Percentiles rank a stretch among this genome's conserved stretches.
Evolutionary conservation across 2,888 invertebrate genomes (phyloP).

Genomic region (Drosophila anomelani): DNA sequence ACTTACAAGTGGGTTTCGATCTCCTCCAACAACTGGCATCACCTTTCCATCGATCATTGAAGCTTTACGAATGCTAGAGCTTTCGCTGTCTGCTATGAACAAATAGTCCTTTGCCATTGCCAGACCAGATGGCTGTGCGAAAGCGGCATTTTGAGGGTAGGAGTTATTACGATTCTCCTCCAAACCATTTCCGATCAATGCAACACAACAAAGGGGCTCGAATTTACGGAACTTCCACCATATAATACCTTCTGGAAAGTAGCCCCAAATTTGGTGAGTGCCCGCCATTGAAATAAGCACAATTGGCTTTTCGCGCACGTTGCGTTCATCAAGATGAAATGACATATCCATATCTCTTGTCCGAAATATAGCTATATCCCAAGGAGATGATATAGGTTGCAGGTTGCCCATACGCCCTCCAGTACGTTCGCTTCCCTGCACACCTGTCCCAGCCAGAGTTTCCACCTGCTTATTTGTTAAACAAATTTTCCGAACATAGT

Average conservation of each 20-base stretch:
- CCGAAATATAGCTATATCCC: constrained; percentile 92
- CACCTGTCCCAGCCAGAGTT: constrained; percentile 90
- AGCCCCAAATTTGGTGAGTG: constrained; percentile 96
- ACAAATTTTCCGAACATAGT: constrained; percentile 92
- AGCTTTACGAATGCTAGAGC: constrained; percentile 92
- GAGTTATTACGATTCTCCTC: constrained; percentile 97
- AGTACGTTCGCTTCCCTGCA: constrained; percentile 83
- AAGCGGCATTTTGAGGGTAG: constrained; percentile 94
- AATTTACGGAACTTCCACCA: constrained; percentile 91
- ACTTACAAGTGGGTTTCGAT: constrained; percentile 91
- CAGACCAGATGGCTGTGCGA: constrained; percentile 97
- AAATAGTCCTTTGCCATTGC: constrained; percentile 88
- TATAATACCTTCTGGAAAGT: constrained; percentile 91
- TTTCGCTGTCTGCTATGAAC: too few relatives aligned
- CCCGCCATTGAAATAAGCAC: too few relatives aligned
- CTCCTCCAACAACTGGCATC: constrained; percentile 93
- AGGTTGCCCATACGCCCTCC: constrained; percentile 90
- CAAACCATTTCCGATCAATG: constrained; percentile 93
- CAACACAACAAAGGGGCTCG: constrained; percentile 88
- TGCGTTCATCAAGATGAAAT: too few relatives aligned
- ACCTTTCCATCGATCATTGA: constrained; percentile 92
- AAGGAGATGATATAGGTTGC: constrained; percentile 93
- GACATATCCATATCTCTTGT: constrained; percentile 89
- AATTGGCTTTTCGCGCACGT: too few relatives aligned
- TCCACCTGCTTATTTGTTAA: constrained; percentile 88